phyloP scores from a whole-genome alignment of 2,113 vertebrate genomes.

The Lepisosteus osseus region DNA sequence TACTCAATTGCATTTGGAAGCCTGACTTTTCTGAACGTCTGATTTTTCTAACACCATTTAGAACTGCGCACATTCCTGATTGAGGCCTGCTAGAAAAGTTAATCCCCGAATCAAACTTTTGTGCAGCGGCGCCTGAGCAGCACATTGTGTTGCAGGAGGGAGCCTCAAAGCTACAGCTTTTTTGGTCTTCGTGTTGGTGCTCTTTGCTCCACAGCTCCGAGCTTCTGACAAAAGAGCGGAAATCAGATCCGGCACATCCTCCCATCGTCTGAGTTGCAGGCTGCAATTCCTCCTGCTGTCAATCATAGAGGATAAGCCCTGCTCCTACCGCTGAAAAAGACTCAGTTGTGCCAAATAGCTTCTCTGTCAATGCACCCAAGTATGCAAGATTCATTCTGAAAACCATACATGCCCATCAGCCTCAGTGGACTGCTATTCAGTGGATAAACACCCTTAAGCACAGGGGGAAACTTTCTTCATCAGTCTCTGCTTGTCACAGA shows the following conservation, averaged over 20 bases:
- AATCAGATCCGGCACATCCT: not conserved
- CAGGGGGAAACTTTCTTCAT: not conserved
- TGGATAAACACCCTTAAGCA: not conserved
- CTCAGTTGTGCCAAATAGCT: not conserved
- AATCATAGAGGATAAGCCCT: not conserved
- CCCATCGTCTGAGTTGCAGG: not conserved
- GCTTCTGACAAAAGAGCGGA: not conserved
- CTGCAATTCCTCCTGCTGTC: not conserved
- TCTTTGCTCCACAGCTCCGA: not conserved
- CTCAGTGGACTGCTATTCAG: not conserved
- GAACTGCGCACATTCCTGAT: too few relatives aligned
- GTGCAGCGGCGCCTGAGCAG: not conserved
- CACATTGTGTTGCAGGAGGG: too few relatives aligned
- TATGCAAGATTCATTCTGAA: not conserved
- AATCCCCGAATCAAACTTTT: not conserved
- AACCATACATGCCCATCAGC: not conserved
- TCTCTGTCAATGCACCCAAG: not conserved
- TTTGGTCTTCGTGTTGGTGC: not conserved
- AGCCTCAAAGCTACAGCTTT: not conserved
- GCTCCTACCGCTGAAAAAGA: not conserved
- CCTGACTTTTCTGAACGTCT: too few relatives aligned
- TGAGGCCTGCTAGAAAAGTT: too few relatives aligned
- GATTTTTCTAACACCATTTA: too few relatives aligned
- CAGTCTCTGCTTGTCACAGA: not conserved
- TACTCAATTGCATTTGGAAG: too few relatives aligned